phyloP scores from a whole-genome alignment of 2,113 vertebrate genomes.

The Lipotes vexillifer region DNA sequence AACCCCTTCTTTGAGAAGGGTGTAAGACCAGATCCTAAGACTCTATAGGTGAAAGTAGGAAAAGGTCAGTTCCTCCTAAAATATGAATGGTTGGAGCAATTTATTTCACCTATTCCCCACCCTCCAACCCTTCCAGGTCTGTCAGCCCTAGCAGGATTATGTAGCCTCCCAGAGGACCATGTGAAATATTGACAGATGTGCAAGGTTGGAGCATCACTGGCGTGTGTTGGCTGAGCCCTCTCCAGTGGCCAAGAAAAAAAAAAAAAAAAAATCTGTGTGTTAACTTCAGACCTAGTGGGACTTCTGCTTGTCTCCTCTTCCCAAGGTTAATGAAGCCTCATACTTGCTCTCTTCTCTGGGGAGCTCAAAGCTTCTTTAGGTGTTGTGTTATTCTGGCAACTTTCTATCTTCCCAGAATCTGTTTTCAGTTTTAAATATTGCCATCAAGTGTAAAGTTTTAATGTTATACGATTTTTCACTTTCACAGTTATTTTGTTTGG shows the following conservation, averaged over 20 bases:
- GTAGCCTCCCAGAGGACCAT: background rate
- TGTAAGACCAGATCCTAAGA: background rate
- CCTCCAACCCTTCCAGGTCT: background rate
- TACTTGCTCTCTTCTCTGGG: background rate
- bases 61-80: background rate
- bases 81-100: background rate
- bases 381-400: background rate
- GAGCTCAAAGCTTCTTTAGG: background rate
- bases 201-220: too few relatives aligned
- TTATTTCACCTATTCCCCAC: background rate
- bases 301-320: background rate
- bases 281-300: background rate
- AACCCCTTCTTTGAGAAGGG: background rate
- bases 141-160: background rate
- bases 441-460: background rate
- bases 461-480: background rate
- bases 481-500: background rate
- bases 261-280: background rate
- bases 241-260: background rate
- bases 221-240: background rate
- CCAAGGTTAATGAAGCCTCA: background rate
- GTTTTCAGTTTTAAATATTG: background rate
- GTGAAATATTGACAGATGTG: background rate
- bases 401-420: background rate
- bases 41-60: background rate